Evolutionary conservation across 2,113 vertebrate species (phyloP).

Genomic region (Platysteira castanea): DNA sequence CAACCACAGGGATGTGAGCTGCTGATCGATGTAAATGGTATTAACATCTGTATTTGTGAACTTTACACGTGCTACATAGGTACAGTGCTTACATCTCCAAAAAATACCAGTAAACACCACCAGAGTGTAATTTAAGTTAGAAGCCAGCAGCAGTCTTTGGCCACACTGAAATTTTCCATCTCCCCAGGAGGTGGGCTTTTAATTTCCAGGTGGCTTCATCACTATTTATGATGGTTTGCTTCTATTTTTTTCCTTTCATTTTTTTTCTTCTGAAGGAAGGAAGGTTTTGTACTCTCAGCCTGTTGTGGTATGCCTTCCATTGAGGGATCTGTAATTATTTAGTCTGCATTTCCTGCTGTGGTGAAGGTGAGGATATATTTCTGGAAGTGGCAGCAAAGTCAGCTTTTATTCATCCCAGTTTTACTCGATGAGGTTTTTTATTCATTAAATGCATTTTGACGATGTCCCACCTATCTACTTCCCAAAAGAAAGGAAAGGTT

Average conservation of each 20-base stretch:
- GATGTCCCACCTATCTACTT: neutral
- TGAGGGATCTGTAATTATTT: constrained; percentile 43
- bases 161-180: neutral
- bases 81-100: neutral
- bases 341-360: constrained; percentile 20
- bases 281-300: neutral
- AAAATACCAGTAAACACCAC: neutral
- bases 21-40: neutral
- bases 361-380: neutral
- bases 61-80: neutral
- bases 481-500: neutral
- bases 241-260: neutral
- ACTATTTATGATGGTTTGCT: neutral
- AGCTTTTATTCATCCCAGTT: neutral
- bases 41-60: neutral
- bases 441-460: neutral
- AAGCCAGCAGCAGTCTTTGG: neutral
- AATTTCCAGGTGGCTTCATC: neutral
- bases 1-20: neutral
- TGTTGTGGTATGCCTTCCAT: constrained; percentile 29
- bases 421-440: neutral
- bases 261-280: neutral
- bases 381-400: neutral
- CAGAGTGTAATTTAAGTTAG: neutral
- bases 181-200: neutral